Evolutionary conservation across 2,113 vertebrate species (phyloP).

Genomic region (Anoura caudifer): DNA sequence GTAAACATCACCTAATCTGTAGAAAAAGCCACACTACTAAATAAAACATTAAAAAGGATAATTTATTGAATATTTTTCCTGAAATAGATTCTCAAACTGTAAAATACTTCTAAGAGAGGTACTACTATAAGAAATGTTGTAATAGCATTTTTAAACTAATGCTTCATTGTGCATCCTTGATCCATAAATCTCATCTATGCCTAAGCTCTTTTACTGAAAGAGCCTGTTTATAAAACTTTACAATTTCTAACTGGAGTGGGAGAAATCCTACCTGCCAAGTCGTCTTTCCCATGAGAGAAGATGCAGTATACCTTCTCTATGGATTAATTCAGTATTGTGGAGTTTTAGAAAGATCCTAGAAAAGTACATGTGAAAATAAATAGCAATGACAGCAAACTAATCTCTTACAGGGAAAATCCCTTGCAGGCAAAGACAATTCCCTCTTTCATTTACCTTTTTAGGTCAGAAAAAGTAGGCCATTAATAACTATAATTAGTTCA

Average conservation of each 20-base stretch:
- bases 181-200: neutral
- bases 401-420: constrained; percentile 49
- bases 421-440: constrained; percentile 32
- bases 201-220: neutral
- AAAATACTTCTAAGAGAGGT: neutral
- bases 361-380: constrained; percentile 67
- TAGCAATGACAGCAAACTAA: constrained; percentile 41
- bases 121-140: constrained; percentile 16
- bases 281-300: constrained; percentile 66
- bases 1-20: neutral
- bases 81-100: constrained; percentile 13
- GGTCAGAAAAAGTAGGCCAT: constrained; percentile 63
- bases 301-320: constrained; percentile 71
- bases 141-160: neutral
- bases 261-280: neutral
- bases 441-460: constrained; percentile 43
- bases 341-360: constrained; percentile 69
- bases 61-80: neutral
- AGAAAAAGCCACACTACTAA: neutral
- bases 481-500: constrained; percentile 56
- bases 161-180: neutral
- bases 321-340: constrained; percentile 65
- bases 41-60: constrained; percentile 8
- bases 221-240: constrained; percentile 38
- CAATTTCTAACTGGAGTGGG: constrained; percentile 54